phyloP scores from a whole-genome alignment of 2,888 invertebrate genomes.

The Deilephila porcellus region DNA sequence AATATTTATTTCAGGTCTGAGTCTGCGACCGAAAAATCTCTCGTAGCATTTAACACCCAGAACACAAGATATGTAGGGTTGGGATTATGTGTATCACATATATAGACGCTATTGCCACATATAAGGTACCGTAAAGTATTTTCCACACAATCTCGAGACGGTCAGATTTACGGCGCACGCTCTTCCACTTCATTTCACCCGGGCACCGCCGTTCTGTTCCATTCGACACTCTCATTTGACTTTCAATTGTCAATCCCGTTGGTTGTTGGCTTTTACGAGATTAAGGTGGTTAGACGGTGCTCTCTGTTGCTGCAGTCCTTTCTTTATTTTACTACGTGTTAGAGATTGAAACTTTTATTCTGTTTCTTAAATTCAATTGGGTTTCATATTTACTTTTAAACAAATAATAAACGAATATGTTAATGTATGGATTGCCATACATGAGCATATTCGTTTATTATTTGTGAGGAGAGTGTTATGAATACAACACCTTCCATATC shows the following conservation, averaged over 20 bases:
- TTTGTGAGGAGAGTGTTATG: too few relatives aligned
- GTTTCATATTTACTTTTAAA: neutral
- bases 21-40: too few relatives aligned
- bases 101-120: neutral
- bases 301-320: conserved; percentile 1
- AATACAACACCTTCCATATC: too few relatives aligned
- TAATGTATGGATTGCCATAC: too few relatives aligned
- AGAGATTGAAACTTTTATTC: conserved; percentile 3
- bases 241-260: conserved; percentile 26
- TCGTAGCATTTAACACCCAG: too few relatives aligned
- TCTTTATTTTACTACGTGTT: conserved; percentile 21
- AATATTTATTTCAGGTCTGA: too few relatives aligned
- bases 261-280: conserved; percentile 25
- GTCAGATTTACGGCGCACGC: conserved; percentile 20
- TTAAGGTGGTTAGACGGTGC: conserved; percentile 23
- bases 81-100: neutral
- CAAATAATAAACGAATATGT: too few relatives aligned
- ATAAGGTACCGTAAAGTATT: neutral
- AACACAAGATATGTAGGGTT: too few relatives aligned
- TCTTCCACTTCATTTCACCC: conserved; percentile 18
- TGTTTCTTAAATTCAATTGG: conserved; percentile 14
- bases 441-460: too few relatives aligned
- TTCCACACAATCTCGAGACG: conserved; percentile 11
- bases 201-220: conserved; percentile 2
- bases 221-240: conserved; percentile 24